Base-by-base conservation (phyloP, 1,140 invertebrate species). In the Rhagoletis pomonella region DNA sequence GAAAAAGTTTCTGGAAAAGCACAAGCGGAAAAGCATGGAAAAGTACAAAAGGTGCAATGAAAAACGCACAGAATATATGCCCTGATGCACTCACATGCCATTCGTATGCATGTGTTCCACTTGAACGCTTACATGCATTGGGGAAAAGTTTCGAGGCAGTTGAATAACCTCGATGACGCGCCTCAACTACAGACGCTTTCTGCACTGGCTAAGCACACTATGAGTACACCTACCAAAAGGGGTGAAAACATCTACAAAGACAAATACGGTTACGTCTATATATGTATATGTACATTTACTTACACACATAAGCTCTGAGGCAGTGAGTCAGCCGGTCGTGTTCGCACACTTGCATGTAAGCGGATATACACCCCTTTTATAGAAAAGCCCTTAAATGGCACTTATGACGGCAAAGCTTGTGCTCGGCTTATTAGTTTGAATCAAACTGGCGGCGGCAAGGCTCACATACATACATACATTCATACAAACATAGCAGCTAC, bases 381-480 rank as follows among this genome's bases (percentile, higher is more conserved):
- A 81, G 73, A 29, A 81, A 81, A 81, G 47, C 73, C 73, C 73
- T 81, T 81, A 55, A 81, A 81, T 81, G 19, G 47, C 73, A 81
- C 73, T 81, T 81, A 58, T 81, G 55, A 17, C 67, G 7, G 67
- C 12, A 42, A 29, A 47, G 39, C 67, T 12, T 73, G 67, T n/a
- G 44, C 67, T 73, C 73, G 50, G 73, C 73, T 81, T 81, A 81
- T 81, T 81, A 81, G 73, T 81, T 81, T 81, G 9, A 81, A 12
- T 17, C 19, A 67, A 67, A 29, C 1, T 64, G 19, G 65, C 19
- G 29, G 7, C 14, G 62, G 29, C 4, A 29, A 55, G 29, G 65
- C 6, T 19, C 62, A 64, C 10, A 6, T 14, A n/a, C 4, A 7
- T 62, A 62, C 4, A 14, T 17, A 62, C 10, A 62, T 4, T 7